Base-by-base conservation (phyloP, 2,888 invertebrate species). In the Mycogona germanica region DNA sequence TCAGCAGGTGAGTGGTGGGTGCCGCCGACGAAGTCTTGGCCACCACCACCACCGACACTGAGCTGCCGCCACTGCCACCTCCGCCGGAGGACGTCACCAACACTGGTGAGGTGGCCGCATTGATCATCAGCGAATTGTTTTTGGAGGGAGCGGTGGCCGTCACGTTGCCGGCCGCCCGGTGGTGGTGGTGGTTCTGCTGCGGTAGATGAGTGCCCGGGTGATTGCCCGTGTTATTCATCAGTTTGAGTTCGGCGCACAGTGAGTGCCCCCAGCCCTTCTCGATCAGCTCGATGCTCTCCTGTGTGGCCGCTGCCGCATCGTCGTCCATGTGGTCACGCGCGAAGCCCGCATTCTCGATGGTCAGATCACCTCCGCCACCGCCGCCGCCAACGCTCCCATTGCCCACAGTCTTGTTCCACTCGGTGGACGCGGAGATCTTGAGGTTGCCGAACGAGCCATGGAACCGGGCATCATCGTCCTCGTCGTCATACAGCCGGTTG, bases 361-460 rank as follows among this genome's bases (percentile, higher is more conserved):
- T 38, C 2, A 17, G 21, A 17, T 14, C 32, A 14, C 23, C 21
- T 3, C 14, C 41, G n/a, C 23, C 23, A n/a, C n/a, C n/a, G n/a
- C n/a, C n/a, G n/a, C n/a, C n/a, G n/a, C n/a, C n/a, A n/a, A n/a
- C n/a, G n/a, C n/a, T n/a, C n/a, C n/a, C n/a, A n/a, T n/a, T n/a
- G 14, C 35, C n/a, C 2, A 28, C 35, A 17, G 28, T 29, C 28
- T 50, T 50, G 28, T 50, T 50, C 50, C 50, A 50, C 28, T 50
- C 50, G 28, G 26, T 50, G 40, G 50, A 50, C 23, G 50, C 38
- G 1, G 50, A 50, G 7, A 50, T 38, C 25, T 50, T 50, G 14
- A 50, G 40, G 40, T 50, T 38, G 21, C 50, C 50, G 25, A 25
- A 50, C n/a, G 50, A 50, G n/a, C 50, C 50, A 19, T 41, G 14